These are phyloP conservation scores for Siniperca obscura DNA, from an alignment of 2,797 vertebrate genomes.

Conservation along the genomic window DNA sequence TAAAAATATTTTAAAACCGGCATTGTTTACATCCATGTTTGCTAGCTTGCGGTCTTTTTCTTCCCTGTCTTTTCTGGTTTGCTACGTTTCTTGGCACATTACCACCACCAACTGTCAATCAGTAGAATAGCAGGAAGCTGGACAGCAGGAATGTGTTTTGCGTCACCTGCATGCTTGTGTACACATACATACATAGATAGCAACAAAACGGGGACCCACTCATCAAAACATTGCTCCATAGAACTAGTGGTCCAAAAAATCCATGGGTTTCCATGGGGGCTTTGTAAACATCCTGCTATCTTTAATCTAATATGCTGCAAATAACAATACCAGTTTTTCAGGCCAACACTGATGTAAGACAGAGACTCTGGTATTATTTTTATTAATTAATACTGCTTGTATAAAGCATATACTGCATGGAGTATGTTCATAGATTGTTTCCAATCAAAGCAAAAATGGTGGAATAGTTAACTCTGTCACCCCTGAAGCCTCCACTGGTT, in stretches of 20 bases:
- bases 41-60: neutral
- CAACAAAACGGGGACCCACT: neutral
- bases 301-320: neutral
- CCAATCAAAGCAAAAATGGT: neutral
- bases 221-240: neutral
- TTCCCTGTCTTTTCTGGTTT: neutral
- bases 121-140: neutral
- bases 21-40: neutral
- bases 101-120: neutral
- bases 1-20: too few relatives aligned
- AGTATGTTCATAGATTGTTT: neutral
- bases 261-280: neutral
- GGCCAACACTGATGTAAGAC: neutral
- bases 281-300: neutral
- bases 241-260: neutral
- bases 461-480: neutral
- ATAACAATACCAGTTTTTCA: neutral
- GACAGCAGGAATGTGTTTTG: too few relatives aligned
- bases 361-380: too few relatives aligned
- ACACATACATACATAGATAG: neutral
- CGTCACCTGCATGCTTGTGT: neutral
- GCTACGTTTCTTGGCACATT: neutral
- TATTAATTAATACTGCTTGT: neutral
- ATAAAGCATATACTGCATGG: neutral
- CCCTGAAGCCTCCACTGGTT: neutral